These are phyloP conservation scores for Babyrousa celebensis DNA, from an alignment of 2,797 vertebrate genomes.

Conservation along the genomic window DNA sequence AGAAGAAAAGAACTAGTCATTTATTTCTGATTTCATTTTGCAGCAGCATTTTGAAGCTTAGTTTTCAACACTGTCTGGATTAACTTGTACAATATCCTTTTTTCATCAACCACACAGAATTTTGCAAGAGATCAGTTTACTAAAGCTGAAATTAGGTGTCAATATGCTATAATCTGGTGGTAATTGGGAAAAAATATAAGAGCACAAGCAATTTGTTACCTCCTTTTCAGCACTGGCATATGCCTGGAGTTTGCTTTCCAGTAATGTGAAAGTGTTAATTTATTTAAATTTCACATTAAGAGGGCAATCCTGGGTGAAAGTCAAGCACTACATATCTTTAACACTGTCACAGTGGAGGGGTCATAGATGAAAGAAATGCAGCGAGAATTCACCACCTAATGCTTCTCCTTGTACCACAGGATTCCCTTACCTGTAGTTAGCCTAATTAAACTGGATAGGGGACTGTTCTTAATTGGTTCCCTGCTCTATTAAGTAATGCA, in stretches of 20 bases:
- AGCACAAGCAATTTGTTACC: not conserved
- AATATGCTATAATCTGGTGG: not conserved
- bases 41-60: not conserved
- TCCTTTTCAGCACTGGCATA: not conserved
- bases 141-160: constrained; percentile 59
- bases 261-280: constrained; percentile 66
- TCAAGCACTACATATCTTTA: constrained; percentile 84
- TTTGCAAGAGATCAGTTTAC: not conserved
- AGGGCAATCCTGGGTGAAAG: constrained; percentile 82
- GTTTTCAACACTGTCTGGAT: not conserved
- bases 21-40: constrained; percentile 21
- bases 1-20: not conserved
- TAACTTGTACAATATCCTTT: not conserved
- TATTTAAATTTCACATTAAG: constrained; percentile 80
- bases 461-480: constrained; percentile 92
- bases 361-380: constrained; percentile 86
- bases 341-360: constrained; percentile 83
- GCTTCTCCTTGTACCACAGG: constrained; percentile 83
- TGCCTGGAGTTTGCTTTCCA: not conserved
- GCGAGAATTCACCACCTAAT: constrained; percentile 83
- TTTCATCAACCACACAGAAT: not conserved
- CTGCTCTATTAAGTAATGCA: constrained; percentile 93
- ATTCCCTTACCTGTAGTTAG: constrained; percentile 93
- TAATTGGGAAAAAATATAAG: constrained; percentile 64
- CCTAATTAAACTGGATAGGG: constrained; percentile 93